Percentiles rank a stretch among this genome's conserved stretches.
These are phyloP conservation scores for Pseudobourletiella spinata DNA, from an alignment of 1,140 invertebrate genomes.

Conservation along the genomic window DNA sequence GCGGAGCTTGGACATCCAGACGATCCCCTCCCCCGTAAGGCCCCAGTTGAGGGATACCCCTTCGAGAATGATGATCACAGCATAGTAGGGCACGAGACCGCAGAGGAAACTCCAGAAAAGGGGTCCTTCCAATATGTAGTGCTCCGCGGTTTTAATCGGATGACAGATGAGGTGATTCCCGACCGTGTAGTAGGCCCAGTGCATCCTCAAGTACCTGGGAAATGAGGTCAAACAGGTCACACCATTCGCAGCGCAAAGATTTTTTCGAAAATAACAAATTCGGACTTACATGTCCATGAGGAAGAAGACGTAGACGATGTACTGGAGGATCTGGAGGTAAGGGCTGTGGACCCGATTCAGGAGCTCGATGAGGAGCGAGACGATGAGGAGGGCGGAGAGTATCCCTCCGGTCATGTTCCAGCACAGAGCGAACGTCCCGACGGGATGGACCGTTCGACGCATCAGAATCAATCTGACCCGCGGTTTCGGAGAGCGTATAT, in stretches of 20 bases:
- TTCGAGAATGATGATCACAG: neutral
- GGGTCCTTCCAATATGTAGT: slow-evolving; percentile 17
- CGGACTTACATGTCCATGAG: slow-evolving; percentile 10
- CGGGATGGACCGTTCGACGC: slow-evolving; percentile 20
- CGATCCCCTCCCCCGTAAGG: neutral
- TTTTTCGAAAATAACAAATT: too few relatives aligned
- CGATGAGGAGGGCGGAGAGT: slow-evolving; percentile 8
- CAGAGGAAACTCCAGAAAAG: slow-evolving; percentile 17
- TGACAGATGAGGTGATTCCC: slow-evolving; percentile 7
- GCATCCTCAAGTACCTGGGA: slow-evolving; percentile 22
- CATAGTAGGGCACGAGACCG: neutral
- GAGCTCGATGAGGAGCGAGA: slow-evolving; percentile 7
- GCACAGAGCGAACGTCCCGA: slow-evolving; percentile 19
- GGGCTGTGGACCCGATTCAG: neutral
- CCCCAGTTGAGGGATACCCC: neutral
- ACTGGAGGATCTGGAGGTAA: slow-evolving; percentile 1
- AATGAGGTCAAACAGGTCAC: neutral
- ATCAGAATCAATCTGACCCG: slow-evolving; percentile 2
- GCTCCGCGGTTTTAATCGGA: slow-evolving; percentile 5
- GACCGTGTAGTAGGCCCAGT: slow-evolving; percentile 25
- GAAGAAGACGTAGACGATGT: neutral
- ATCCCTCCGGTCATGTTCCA: slow-evolving; percentile 17
- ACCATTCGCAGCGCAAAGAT: too few relatives aligned
- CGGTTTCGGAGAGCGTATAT: neutral
- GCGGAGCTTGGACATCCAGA: slow-evolving; percentile 16